Percentiles rank a stretch among this genome's conserved stretches.
These are phyloP conservation scores for Drosophila lacteicornis DNA, from an alignment of 1,140 invertebrate species.

Conservation along the genomic window DNA sequence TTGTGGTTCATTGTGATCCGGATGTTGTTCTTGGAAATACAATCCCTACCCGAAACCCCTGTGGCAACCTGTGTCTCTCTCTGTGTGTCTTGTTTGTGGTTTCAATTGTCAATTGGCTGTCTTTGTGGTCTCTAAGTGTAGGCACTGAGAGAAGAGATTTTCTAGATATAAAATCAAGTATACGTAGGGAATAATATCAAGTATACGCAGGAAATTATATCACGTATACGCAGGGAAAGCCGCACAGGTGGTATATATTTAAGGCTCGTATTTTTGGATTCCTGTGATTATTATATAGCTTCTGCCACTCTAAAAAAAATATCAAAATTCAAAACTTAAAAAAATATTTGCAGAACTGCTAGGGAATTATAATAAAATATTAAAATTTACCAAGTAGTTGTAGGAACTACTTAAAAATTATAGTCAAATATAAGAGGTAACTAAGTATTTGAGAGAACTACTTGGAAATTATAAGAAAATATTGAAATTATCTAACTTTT, in stretches of 20 bases:
- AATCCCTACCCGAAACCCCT: conserved; percentile 30
- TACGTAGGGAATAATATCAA: neutral
- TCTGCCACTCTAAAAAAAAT: too few species aligned
- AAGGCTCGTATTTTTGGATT: neutral
- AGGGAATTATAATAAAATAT: too few species aligned
- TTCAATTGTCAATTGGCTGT: conserved; percentile 36
- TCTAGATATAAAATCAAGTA: neutral
- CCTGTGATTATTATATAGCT: too few species aligned
- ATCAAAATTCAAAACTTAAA: too few species aligned
- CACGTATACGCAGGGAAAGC: conserved; percentile 6
- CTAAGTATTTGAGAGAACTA: too few species aligned
- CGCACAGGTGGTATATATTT: neutral
- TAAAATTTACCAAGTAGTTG: too few species aligned
- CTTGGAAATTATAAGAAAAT: too few species aligned
- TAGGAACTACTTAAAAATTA: too few species aligned
- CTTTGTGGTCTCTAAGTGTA: conserved; percentile 10
- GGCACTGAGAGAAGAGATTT: conserved; percentile 24
- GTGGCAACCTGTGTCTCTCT: conserved; percentile 1
- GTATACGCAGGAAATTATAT: neutral
- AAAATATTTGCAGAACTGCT: too few species aligned
- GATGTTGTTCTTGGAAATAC: conserved; percentile 44
- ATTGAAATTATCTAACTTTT: too few species aligned
- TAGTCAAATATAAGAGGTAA: too few species aligned
- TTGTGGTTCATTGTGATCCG: conserved; percentile 36
- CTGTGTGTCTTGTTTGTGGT: conserved; percentile 35